Base-by-base conservation (phyloP, 2,113 vertebrate genomes). In the Aegithalos caudatus region DNA sequence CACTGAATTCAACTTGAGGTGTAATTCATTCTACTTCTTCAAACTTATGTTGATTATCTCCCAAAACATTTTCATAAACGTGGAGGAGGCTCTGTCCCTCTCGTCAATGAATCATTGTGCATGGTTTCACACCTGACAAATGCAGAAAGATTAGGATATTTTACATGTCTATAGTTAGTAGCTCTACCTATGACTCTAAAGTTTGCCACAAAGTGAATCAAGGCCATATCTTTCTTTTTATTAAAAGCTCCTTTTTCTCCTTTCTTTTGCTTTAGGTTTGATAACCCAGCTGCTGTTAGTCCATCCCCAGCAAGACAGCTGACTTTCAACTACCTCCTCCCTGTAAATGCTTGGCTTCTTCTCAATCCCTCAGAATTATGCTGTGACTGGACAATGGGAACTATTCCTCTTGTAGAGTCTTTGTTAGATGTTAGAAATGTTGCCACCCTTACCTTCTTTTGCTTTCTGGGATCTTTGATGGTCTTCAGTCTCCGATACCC, bases 311-410 rank as follows among this genome's bases (percentile, higher is more conserved):
- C 98, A 50, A 98, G 99, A 91, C 99, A 99, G 62, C 97, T 99
- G 81, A 99, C 99, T 33, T 99, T 99, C 97, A 99, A 99, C 98
- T 99, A 99, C 97, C 98, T 99, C 50, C 98, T 99, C 57, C 99
- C 99, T 80, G 98, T 99, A 82, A 99, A 99, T 84, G 99, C 98
- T 9, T 99, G 99, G 99, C 98, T 99, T 29, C 98, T 99, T 42
- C 98, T 99, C 77, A 99, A 99, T 92, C 99, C 99, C 20, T 99
- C 99, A 19, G 99, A 99, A 88, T 97, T 99, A 42, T 99, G 99
- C 96, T 99, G 99, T 80, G 99, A 99, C 95, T 99, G 99, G 99
- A 99, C 99, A 27, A 99, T 99, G 99, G 99, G 99, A 91, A 99
- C 99, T 86, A 99, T 99, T 91, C 99, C 99, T 44, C 97, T 99